A percentile compares a stretch with the other conserved stretches of the same genome.
Conservation (phyloP, 1,140 invertebrate genomes). For the Drosophila rhopaloa region DNA sequence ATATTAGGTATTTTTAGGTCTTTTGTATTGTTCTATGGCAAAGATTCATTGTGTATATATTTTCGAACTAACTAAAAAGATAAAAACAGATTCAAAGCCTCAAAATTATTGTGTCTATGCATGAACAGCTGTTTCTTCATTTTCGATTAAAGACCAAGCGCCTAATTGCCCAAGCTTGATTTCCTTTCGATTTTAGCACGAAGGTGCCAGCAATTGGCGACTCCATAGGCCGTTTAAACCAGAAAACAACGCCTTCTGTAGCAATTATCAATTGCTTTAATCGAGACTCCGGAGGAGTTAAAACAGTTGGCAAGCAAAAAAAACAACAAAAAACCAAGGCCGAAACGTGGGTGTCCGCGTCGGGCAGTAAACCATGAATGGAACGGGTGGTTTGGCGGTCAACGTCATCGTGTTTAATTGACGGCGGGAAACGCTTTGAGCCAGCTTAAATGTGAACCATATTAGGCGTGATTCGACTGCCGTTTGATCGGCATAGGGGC, state of each 20-base stretch:
- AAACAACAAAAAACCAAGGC: slow-evolving; percentile 20
- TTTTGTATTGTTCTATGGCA: too few relatives aligned
- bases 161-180: slow-evolving; percentile 11
- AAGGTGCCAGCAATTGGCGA: slow-evolving; percentile 24
- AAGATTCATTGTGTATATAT: too few relatives aligned
- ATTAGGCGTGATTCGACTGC: slow-evolving; percentile 63
- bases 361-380: slow-evolving; percentile 27
- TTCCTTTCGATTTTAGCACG: slow-evolving; percentile 30
- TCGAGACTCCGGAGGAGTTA: slow-evolving; percentile 23
- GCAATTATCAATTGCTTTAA: slow-evolving; percentile 50
- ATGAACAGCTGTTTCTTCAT: slow-evolving; percentile 3
- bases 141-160: slow-evolving; percentile 19
- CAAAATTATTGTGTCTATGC: not conserved
- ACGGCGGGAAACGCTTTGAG: slow-evolving; percentile 40
- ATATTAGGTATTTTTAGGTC: too few relatives aligned
- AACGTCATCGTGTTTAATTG: slow-evolving; percentile 69
- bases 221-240: slow-evolving; percentile 11
- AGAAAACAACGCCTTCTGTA: slow-evolving; percentile 20
- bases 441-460: slow-evolving; percentile 53
- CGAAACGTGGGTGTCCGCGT: slow-evolving; percentile 30
- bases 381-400: slow-evolving; percentile 54
- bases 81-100: too few relatives aligned
- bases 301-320: slow-evolving; percentile 24
- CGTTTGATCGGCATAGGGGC: slow-evolving; percentile 58
- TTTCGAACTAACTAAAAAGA: too few relatives aligned